These are phyloP conservation scores for Merops nubicus DNA, from an alignment of 2,113 vertebrate genomes.

Conservation along the genomic window DNA sequence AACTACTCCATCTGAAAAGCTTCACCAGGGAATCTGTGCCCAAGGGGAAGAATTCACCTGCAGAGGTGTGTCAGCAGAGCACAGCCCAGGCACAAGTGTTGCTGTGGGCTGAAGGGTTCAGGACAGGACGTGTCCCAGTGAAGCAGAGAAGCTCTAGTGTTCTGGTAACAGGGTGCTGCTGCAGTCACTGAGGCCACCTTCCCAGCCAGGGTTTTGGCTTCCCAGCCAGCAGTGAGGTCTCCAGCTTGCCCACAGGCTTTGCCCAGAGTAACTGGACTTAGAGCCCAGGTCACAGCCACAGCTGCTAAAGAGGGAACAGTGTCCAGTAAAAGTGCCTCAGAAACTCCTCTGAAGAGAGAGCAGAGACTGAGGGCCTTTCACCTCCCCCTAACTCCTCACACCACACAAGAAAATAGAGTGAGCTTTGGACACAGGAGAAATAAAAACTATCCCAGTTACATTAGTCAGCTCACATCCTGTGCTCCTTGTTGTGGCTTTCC, in stretches of 20 bases:
- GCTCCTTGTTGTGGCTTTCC: background rate
- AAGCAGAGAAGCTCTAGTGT: background rate
- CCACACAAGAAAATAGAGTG: background rate
- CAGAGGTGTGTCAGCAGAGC: background rate
- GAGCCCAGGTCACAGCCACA: background rate
- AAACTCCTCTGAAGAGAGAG: background rate
- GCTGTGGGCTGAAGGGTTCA: background rate
- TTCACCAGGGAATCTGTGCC: background rate
- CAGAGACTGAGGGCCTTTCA: background rate
- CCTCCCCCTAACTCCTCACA: background rate
- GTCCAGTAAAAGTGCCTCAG: background rate
- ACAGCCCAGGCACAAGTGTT: background rate
- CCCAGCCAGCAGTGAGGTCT: background rate
- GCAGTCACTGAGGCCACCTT: background rate
- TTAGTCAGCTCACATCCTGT: background rate
- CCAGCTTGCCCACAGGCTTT: background rate
- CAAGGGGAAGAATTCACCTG: background rate
- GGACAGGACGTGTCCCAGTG: background rate
- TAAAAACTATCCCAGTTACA: background rate
- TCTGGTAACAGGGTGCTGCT: background rate
- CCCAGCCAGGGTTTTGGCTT: background rate
- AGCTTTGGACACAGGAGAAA: background rate
- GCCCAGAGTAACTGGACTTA: background rate
- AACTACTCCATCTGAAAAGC: background rate
- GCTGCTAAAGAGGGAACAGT: background rate